These are phyloP conservation scores for Epinotia bilunana DNA, from an alignment of 2,888 invertebrate species.

Conservation along the genomic window DNA sequence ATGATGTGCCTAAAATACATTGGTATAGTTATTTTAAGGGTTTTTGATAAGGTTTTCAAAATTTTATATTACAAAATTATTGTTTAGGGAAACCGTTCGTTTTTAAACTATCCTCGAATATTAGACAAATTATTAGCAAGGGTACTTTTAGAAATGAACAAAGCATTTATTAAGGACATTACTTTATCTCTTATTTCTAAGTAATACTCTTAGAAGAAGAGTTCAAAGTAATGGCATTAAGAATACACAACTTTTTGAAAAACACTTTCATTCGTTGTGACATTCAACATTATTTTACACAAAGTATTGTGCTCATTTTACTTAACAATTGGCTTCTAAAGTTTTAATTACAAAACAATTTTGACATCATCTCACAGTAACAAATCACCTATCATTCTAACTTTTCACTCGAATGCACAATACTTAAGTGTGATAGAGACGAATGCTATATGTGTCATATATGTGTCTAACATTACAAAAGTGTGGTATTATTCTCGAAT, in stretches of 20 bases:
- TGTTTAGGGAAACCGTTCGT: not conserved
- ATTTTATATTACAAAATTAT: conserved; percentile 25
- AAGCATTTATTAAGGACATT: not conserved
- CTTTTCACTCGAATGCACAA: conserved; percentile 2
- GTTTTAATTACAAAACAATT: not conserved
- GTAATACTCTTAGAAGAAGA: not conserved
- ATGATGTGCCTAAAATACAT: conserved; percentile 48
- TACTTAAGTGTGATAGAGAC: not conserved
- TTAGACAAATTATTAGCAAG: not conserved
- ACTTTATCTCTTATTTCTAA: conserved; percentile 7
- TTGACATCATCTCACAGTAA: not conserved
- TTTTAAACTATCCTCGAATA: conserved; percentile 11
- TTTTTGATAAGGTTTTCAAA: conserved; percentile 32
- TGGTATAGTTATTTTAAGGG: conserved; percentile 10
- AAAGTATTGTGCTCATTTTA: conserved; percentile 10
- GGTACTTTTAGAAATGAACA: conserved; percentile 13
- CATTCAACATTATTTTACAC: not conserved
- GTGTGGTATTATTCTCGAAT: conserved; percentile 24
- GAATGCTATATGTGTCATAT: not conserved
- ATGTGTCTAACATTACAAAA: conserved; percentile 18
- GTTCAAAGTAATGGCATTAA: not conserved
- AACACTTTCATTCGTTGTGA: not conserved
- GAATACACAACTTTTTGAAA: conserved; percentile 20
- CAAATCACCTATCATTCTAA: not conserved
- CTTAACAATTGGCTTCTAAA: not conserved